Evolutionary conservation across 2,113 vertebrate genomes (phyloP), one percentile per base, ranked within the genome.

Genomic region (Myanophis thanlyinensis): DNA sequence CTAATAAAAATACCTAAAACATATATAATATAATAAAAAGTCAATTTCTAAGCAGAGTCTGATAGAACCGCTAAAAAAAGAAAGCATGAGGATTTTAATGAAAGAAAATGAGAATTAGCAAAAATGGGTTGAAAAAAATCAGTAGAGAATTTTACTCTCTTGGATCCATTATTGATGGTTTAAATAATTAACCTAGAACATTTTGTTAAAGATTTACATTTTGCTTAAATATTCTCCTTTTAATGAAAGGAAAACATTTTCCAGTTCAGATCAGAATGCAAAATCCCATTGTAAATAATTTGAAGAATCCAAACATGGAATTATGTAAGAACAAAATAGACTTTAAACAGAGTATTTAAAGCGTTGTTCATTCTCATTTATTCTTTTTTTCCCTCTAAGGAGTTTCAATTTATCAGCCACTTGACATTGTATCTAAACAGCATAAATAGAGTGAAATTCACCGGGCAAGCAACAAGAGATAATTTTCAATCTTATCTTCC

Each of bases 1-100:
- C 99, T 97, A 99, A 98, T 94, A 99, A 98, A 97, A 99, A 99
- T 93, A 99, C 98, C 99, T 99, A 95, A 84, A 93, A 92, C 96
- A 95, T 92, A 51, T 11, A 92, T 94, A 93, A 93, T 5, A 91
- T 9, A 53, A 53, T 22, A 94, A 93, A 93, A 93, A 10, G 85
- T 93, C 56, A 94, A 0, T 48, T 87, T 95, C 91, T 59, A 49
- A 9, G n/a, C 13, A 93, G 92, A 94, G 84, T 90, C 48, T 91
- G 91, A 84, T 85, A 95, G 27, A 52, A 49, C 30, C 25, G 27
- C 87, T 23, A 90, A 93, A 18, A 90, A 67, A 67, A 35, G 62
- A 67, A 67, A 67, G 27, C 56, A 59, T 67, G 30, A 18, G 30
- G 30, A 67, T n/a, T 67, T 67, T 67, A 30, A 62, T 30, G n/a